Base-by-base conservation (phyloP, 2,797 vertebrate genomes). In the Sebastes wilsoni region DNA sequence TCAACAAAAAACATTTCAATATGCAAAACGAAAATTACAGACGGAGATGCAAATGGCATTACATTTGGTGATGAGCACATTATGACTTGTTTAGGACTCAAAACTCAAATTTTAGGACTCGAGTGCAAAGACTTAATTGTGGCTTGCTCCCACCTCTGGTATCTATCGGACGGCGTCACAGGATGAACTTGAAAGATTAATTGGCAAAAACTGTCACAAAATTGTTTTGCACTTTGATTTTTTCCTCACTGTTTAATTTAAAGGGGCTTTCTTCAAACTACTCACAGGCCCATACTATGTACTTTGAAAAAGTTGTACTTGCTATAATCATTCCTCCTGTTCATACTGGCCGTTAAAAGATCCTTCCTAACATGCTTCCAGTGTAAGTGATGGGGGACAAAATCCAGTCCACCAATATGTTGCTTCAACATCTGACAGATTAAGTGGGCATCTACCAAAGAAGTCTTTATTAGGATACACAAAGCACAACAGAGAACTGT, bases 111-210 rank as follows among this genome's bases (percentile, higher is more conserved):
- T 46, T 46, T 46, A 46, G 42, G 42, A 46, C 42, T 46, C 0
- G 42, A 46, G 42, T 46, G 42, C 42, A 46, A 46, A 46, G 7
- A 46, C 42, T 46, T 46, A 18, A 20, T 46, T 46, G 42, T 46
- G 42, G 20, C 42, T 55, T 46, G 1, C 42, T 46, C 42, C 42
- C 42, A 46, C 42, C 42, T 46, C 42, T 46, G 42, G 42, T 1
- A 46, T 46, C 16, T 20, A 46, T 46, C 16, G 0, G 16, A 46
- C 6, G 0, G 16, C 1, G 1, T 46, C 42, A 46, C 16, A 8
- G 42, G 16, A 20, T 20, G 1, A 46, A 18, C 42, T 1, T 46
- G 14, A 42, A 42, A 42, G 38, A 42, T 42, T 42, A 42, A 42
- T 42, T 1, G 38, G 14, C 1, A 16, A 16, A 42, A 14, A 58